A percentile compares a stretch with the other conserved stretches of the same genome.
phyloP scores from a whole-genome alignment of 2,888 invertebrate species.

The Rhimphoctona megacephalus region DNA sequence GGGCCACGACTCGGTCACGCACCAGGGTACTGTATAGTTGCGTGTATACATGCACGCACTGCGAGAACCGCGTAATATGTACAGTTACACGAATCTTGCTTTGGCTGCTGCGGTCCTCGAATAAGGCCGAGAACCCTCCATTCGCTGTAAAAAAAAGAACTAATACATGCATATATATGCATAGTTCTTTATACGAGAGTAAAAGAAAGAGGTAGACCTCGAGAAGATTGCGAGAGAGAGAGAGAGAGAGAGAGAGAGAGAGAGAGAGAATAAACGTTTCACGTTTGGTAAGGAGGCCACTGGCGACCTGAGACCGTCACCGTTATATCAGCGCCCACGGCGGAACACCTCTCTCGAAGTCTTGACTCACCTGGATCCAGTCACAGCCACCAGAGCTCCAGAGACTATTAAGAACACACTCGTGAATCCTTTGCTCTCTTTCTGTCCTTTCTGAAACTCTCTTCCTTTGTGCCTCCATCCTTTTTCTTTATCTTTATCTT shows the following conservation, averaged over 20 bases:
- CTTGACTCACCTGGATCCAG: constrained; percentile 78
- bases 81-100: constrained; percentile 69
- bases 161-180: constrained; percentile 15
- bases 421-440: constrained; percentile 31
- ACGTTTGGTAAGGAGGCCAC: constrained; percentile 81
- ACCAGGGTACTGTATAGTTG: constrained; percentile 30
- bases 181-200: background rate
- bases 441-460: constrained; percentile 11
- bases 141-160: constrained; percentile 18
- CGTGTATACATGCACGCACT: constrained; percentile 34
- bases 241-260: constrained; percentile 66
- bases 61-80: constrained; percentile 57
- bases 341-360: constrained; percentile 72
- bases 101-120: constrained; percentile 58
- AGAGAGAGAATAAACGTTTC: constrained; percentile 57
- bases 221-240: constrained; percentile 51
- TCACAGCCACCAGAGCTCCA: constrained; percentile 61
- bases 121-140: constrained; percentile 32
- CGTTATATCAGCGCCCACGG: constrained; percentile 83
- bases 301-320: constrained; percentile 80
- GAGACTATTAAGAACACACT: constrained; percentile 8
- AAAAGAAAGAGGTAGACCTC: background rate
- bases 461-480: background rate
- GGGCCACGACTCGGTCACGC: constrained; percentile 57
- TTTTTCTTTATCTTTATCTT: constrained; percentile 1